Evolutionary conservation across 2,888 invertebrate species (phyloP).

Genomic region (Luperina nickerlii): DNA sequence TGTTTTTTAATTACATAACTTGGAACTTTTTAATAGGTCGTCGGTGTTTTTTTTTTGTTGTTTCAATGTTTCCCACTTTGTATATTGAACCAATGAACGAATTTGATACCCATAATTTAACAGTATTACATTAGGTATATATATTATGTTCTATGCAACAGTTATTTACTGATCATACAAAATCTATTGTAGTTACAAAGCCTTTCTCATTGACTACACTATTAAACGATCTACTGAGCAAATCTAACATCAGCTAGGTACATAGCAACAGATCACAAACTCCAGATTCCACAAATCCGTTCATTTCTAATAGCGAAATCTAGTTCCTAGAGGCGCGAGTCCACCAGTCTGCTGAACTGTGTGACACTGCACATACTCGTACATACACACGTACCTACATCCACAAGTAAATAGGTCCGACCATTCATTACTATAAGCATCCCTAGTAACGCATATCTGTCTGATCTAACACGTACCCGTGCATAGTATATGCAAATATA

Average conservation of each 20-base stretch:
- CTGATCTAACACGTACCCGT: conserved; percentile 64
- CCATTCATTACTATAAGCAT: conserved; percentile 61
- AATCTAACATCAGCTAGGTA: background rate
- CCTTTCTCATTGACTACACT: background rate
- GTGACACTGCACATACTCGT: background rate
- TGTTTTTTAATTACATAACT: background rate
- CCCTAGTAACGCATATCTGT: conserved; percentile 62
- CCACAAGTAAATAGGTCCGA: conserved; percentile 17
- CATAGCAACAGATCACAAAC: conserved; percentile 24
- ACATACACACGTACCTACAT: background rate
- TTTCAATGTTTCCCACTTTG: background rate
- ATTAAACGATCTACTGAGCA: background rate
- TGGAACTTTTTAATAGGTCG: background rate
- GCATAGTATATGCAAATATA: conserved; percentile 77
- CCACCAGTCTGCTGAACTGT: too few relatives aligned
- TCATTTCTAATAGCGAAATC: conserved; percentile 44
- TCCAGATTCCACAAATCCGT: conserved; percentile 45
- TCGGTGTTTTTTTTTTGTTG: background rate
- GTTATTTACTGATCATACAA: background rate
- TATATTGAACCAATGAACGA: background rate
- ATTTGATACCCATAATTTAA: too few relatives aligned
- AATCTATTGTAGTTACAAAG: background rate
- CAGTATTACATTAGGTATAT: too few relatives aligned
- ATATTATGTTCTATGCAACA: background rate
- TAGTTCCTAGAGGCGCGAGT: conserved; percentile 1